Percentiles rank a stretch among this genome's conserved stretches.
phyloP scores from a whole-genome alignment of 2,113 vertebrate species.

The Maccullochella peelii region DNA sequence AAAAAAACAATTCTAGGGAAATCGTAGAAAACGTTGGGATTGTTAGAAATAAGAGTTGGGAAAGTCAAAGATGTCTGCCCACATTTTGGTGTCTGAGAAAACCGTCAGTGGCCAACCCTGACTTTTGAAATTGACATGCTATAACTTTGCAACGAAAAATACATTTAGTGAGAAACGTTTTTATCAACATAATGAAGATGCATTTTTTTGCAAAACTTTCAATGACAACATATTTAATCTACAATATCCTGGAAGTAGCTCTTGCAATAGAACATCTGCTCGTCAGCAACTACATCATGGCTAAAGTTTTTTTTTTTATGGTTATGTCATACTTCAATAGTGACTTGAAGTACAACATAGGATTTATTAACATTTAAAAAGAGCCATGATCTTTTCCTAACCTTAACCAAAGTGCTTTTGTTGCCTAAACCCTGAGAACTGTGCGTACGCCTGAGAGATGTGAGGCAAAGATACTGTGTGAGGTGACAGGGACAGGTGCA shows the following conservation, averaged over 20 bases:
- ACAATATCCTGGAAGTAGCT: background rate
- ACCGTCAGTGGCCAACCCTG: background rate
- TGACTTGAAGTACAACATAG: background rate
- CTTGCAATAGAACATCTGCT: background rate
- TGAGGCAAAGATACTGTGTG: background rate
- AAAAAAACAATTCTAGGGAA: background rate
- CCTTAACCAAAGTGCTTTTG: background rate
- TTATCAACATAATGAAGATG: background rate
- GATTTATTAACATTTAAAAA: background rate
- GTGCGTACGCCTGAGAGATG: background rate
- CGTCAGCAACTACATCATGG: background rate
- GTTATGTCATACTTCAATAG: background rate
- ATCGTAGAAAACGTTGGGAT: background rate
- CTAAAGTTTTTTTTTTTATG: background rate
- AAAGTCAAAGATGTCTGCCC: background rate
- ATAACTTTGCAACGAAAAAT: background rate
- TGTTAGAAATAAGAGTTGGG: background rate
- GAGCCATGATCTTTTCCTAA: background rate
- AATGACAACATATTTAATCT: background rate
- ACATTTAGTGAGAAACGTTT: background rate
- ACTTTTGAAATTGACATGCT: background rate
- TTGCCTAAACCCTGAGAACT: background rate
- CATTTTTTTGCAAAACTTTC: background rate
- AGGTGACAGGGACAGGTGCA: slow-evolving; percentile 6
- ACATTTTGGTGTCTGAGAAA: background rate